Base-by-base conservation (phyloP, 1,140 invertebrate genomes). In the Pogonomyrmex californicus region DNA sequence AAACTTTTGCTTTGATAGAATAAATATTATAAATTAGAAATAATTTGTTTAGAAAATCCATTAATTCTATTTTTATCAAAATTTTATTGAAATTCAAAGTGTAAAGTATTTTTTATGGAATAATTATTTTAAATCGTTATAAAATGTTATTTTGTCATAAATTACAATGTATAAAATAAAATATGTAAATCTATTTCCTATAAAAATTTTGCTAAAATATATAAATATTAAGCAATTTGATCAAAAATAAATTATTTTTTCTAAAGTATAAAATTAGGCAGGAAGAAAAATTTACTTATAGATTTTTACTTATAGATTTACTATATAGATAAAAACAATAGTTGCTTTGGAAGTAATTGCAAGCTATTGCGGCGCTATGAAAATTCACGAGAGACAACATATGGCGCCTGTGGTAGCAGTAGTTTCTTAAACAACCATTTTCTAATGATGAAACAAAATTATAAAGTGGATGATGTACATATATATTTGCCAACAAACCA, bases 371-470 rank as follows among this genome's bases (percentile, higher is more conserved):
- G 38, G 47, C 58, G 62, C 17, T 76, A 68, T 54, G n/a, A 78
- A 65, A 78, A 63, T 78, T 77, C 78, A 76, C 36, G 41, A n/a
- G 41, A 23, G 36, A 87, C 47, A 60, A 63, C 41, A 60, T 88
- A 88, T 88, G 56, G 68, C 68, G 23, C 68, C 54, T 79, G 60
- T 86, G 54, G 60, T 86, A 54, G 51, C 54, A 60, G 38, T 81
- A 79, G 62, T 79, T 56, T 54, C 49, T 73, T 75, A 68, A 79
- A 89, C 36, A 83, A 79, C 58, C 68, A 88, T 63, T 76, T 88
- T 75, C 47, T 73, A 75, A 81, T 60, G 41, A 75, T 81, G 10
- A 10, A 49, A 78, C 9, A 36, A 90, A 87, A 86, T 85, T 49
- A 86, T 85, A 81, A 81, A 44, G 73, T 79, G 33, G n/a, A 36